Conservation (phyloP, 2,797 vertebrate genomes). For the Echiichthys vipera region DNA sequence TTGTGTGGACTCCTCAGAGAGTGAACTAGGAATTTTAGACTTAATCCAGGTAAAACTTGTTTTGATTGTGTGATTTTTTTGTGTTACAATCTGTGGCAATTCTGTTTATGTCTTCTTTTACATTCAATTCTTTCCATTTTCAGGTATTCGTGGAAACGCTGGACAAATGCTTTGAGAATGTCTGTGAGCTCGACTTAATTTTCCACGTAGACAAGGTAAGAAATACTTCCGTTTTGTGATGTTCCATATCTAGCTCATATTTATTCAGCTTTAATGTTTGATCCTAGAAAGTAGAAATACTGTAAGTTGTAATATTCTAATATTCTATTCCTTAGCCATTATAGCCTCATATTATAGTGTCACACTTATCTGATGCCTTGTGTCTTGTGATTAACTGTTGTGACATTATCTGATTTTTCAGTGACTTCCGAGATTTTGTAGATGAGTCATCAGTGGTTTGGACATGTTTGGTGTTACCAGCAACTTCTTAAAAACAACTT, state of each 20-base stretch:
- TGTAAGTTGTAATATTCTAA: neutral
- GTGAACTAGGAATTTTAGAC: slow-evolving; percentile 98
- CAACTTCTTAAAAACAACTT: neutral
- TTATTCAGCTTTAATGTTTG: neutral
- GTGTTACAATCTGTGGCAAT: neutral
- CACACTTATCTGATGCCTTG: neutral
- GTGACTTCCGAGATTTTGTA: slow-evolving; percentile 1
- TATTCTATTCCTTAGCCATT: too few relatives aligned
- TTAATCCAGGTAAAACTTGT: slow-evolving; percentile 92
- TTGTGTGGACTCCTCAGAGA: slow-evolving; percentile 98
- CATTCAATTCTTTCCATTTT: neutral
- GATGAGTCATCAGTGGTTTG: neutral
- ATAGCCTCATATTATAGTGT: neutral
- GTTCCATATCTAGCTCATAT: slow-evolving; percentile 9
- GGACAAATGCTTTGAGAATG: slow-evolving; percentile 99
- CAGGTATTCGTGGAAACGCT: slow-evolving; percentile 99
- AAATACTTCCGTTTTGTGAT: slow-evolving; percentile 3
- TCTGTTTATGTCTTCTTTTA: neutral
- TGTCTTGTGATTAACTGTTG: neutral
- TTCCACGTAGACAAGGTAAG: slow-evolving; percentile 98
- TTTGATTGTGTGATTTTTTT: neutral
- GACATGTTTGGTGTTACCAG: neutral
- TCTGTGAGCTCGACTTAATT: slow-evolving; percentile 99
- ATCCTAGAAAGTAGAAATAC: neutral
- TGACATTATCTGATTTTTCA: neutral